Percentiles rank a stretch among this genome's conserved stretches.
phyloP scores from a whole-genome alignment of 2,113 vertebrate species.

The Sceloporus tristichus region DNA sequence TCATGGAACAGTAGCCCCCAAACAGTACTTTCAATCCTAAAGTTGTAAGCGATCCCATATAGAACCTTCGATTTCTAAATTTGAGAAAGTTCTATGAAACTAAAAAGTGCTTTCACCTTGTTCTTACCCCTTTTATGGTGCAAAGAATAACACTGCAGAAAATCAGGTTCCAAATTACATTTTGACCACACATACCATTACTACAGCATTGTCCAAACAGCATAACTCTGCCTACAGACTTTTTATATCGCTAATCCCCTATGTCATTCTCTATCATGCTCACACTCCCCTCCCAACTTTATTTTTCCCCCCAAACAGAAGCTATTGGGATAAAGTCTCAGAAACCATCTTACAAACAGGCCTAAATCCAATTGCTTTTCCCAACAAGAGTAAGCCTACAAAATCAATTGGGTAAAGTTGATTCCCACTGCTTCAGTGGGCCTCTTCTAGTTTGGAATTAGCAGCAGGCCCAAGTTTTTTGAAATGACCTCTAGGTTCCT shows the following conservation, averaged over 20 bases:
- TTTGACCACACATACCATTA: neutral
- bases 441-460: too few species aligned
- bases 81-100: neutral
- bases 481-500: neutral
- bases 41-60: neutral
- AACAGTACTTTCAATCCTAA: neutral
- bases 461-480: neutral
- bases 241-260: neutral
- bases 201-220: neutral
- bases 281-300: neutral
- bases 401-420: too few species aligned
- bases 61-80: neutral
- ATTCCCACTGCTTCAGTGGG: too few species aligned
- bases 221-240: neutral
- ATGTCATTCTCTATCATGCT: neutral
- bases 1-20: neutral
- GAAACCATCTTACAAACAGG: neutral
- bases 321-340: too few species aligned
- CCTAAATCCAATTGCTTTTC: too few species aligned
- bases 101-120: neutral
- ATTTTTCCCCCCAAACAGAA: neutral
- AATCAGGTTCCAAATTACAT: neutral
- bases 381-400: too few species aligned
- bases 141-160: neutral
- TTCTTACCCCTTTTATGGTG: neutral